These are phyloP conservation scores for Schizotus pectinicornis DNA, from an alignment of 2,888 invertebrate species.

Conservation along the genomic window DNA sequence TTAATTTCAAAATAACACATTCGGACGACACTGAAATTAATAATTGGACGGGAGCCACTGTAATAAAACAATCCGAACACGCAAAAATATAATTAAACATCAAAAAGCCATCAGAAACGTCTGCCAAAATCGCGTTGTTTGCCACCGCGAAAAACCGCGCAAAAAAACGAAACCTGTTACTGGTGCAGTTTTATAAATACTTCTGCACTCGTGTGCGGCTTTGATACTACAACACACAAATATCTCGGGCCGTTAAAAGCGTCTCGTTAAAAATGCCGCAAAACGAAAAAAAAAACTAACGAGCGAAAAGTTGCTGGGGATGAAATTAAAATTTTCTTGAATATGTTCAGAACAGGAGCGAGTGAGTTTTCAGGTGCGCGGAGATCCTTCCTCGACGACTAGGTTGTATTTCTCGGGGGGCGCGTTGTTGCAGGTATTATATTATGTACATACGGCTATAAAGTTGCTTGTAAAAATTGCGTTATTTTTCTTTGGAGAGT, in stretches of 20 bases:
- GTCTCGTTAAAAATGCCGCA: too few relatives aligned
- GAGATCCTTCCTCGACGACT: not conserved
- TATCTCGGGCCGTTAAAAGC: too few relatives aligned
- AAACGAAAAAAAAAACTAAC: too few relatives aligned
- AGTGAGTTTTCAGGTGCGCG: constrained; percentile 1
- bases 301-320: too few relatives aligned
- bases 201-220: constrained; percentile 9
- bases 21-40: constrained; percentile 37
- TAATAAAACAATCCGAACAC: constrained; percentile 44
- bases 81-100: constrained; percentile 53
- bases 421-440: constrained; percentile 16
- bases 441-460: constrained; percentile 22
- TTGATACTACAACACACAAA: constrained; percentile 26
- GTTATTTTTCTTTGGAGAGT: constrained; percentile 28
- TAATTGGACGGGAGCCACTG: constrained; percentile 45
- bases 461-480: constrained; percentile 22
- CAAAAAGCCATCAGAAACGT: constrained; percentile 48
- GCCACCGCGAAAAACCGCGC: constrained; percentile 13
- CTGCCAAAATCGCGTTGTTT: constrained; percentile 47
- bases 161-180: constrained; percentile 42
- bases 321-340: too few relatives aligned
- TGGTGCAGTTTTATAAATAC: constrained; percentile 43
- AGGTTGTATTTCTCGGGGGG: constrained; percentile 15
- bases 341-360: too few relatives aligned
- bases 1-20: constrained; percentile 44